A percentile compares a stretch with the other conserved stretches of the same genome.
Evolutionary conservation across 2,888 invertebrate genomes (phyloP).

Genomic region (Phengaris alcon): DNA sequence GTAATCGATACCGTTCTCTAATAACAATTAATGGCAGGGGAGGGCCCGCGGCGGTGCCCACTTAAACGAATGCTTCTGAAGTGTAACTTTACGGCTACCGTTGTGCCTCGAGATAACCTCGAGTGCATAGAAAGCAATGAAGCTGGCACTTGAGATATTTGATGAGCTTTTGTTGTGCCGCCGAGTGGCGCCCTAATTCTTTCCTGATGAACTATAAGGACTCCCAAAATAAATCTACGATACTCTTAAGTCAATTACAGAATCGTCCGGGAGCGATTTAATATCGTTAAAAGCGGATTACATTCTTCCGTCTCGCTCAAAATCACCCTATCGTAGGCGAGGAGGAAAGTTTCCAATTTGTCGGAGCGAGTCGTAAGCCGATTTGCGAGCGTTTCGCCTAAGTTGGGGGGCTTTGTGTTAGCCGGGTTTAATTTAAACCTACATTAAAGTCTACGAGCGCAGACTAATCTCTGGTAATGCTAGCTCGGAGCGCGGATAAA

Average conservation of each 20-base stretch:
- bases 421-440: constrained; percentile 53
- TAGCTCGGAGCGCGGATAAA: constrained; percentile 53
- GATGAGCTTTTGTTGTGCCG: constrained; percentile 56
- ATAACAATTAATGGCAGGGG: constrained; percentile 67
- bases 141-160: constrained; percentile 63
- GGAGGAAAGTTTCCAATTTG: constrained; percentile 48
- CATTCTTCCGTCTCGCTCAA: constrained; percentile 54
- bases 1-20: constrained; percentile 68
- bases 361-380: constrained; percentile 60
- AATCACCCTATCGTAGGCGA: constrained; percentile 35
- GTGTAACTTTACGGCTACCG: constrained; percentile 73
- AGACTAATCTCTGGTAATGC: constrained; percentile 61
- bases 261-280: constrained; percentile 40
- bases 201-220: constrained; percentile 49
- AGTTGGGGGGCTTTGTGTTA: constrained; percentile 55
- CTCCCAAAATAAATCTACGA: constrained; percentile 48
- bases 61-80: constrained; percentile 62
- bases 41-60: constrained; percentile 45
- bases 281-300: constrained; percentile 63
- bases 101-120: constrained; percentile 70
- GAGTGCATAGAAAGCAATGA: constrained; percentile 59
- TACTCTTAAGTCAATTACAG: not conserved
- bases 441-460: constrained; percentile 55
- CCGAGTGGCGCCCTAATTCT: constrained; percentile 49
- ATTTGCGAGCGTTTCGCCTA: constrained; percentile 53